phyloP scores from a whole-genome alignment of 1,140 invertebrate species.

The Meloidogyne floridensis region DNA sequence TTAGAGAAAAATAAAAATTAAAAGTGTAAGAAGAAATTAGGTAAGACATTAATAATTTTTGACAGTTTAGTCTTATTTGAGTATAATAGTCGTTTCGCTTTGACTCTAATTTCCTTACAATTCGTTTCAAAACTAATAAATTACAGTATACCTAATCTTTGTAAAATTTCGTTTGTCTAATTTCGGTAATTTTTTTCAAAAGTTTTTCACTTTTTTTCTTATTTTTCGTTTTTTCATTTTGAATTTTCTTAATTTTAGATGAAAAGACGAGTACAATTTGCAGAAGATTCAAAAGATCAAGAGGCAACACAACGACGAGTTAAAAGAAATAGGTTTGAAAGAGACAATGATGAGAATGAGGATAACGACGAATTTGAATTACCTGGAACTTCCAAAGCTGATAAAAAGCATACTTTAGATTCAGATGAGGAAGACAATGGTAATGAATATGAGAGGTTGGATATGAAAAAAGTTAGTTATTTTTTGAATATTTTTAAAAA shows the following conservation, averaged over 20 bases:
- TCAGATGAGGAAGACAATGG: slow-evolving; percentile 50
- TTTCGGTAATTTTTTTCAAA: too few relatives aligned
- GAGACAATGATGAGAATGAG: slow-evolving; percentile 3
- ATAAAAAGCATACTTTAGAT: slow-evolving; percentile 55
- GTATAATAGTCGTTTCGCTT: too few relatives aligned
- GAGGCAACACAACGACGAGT: neutral
- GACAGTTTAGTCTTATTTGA: too few relatives aligned
- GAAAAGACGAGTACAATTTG: slow-evolving; percentile 31
- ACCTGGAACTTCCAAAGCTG: slow-evolving; percentile 18
- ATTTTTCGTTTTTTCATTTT: neutral
- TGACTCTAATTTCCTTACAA: too few relatives aligned
- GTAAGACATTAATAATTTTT: too few relatives aligned
- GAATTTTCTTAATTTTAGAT: neutral
- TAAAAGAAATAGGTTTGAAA: slow-evolving; percentile 9
- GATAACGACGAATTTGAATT: slow-evolving; percentile 11
- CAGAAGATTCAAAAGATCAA: slow-evolving; percentile 16
- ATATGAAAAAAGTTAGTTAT: slow-evolving; percentile 41
- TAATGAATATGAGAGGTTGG: slow-evolving; percentile 38
- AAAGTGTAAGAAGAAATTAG: neutral
- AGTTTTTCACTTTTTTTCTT: neutral
- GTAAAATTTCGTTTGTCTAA: too few relatives aligned
- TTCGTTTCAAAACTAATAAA: too few relatives aligned
- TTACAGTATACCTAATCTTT: too few relatives aligned
- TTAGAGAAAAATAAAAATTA: neutral
- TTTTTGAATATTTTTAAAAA: slow-evolving; percentile 24